Evolutionary conservation across 1,140 invertebrate species (phyloP).

Genomic region (Drosophila melanica): DNA sequence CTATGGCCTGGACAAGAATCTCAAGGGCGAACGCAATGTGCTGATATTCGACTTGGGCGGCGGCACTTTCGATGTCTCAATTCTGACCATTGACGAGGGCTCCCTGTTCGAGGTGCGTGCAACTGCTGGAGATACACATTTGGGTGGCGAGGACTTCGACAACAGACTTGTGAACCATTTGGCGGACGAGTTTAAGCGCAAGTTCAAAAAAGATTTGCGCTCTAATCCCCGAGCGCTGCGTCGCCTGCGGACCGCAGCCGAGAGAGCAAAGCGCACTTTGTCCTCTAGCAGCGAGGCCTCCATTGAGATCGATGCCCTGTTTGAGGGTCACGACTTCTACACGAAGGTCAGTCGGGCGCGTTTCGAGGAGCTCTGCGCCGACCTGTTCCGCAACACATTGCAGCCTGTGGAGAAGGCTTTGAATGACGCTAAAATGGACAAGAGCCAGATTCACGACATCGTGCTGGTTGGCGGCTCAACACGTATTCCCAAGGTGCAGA

Average conservation of each 20-base stretch:
- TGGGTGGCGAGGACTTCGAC: conserved; percentile 91
- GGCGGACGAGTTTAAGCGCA: conserved; percentile 91
- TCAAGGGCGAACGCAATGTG: conserved; percentile 89
- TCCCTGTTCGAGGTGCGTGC: conserved; percentile 90
- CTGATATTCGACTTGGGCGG: conserved; percentile 83
- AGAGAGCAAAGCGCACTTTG: conserved; percentile 88
- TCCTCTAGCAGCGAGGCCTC: conserved; percentile 88
- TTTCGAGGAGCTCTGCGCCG: conserved; percentile 93
- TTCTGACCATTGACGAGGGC: conserved; percentile 93
- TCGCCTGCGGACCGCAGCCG: conserved; percentile 89
- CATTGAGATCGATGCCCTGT: conserved; percentile 90
- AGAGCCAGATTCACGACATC: conserved; percentile 87
- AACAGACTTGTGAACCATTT: conserved; percentile 92
- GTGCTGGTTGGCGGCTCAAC: conserved; percentile 88
- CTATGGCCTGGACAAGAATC: conserved; percentile 90
- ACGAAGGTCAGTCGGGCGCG: conserved; percentile 92
- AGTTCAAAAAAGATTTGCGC: conserved; percentile 91
- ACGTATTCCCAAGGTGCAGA: conserved; percentile 88
- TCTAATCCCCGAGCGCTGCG: conserved; percentile 90
- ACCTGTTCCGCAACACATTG: conserved; percentile 89
- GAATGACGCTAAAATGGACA: conserved; percentile 90
- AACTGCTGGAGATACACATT: conserved; percentile 90
- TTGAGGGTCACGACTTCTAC: conserved; percentile 92
- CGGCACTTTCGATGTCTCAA: conserved; percentile 93
- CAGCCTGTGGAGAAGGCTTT: conserved; percentile 90